Base-by-base conservation (phyloP, 92 coral and sea anemone species). In the Ricordea florida region DNA sequence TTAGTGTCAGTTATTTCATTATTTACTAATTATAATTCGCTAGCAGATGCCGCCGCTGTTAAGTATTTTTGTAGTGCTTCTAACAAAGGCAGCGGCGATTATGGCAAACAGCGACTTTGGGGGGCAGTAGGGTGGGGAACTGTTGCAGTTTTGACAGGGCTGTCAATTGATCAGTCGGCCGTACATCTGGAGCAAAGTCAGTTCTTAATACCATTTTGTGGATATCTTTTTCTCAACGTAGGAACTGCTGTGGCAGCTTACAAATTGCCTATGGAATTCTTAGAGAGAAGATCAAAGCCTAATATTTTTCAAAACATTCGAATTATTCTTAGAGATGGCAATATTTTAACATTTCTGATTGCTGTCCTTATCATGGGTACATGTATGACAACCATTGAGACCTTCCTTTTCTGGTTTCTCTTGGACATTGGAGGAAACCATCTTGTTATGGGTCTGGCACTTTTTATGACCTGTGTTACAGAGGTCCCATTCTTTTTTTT, bases 401-500 rank as follows among this genome's bases (percentile, higher is more conserved):
- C 55, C 5, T 76, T 45, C 26, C 34, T 83, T 23, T 83, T 83
- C 64, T 62, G 80, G 83, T 83, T 74, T 18, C 77, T 83, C 15
- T 30, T 65, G 24, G 88, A 75, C 41, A 29, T 83, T 16, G 79
- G 71, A 16, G 88, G 72, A 6, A 76, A 71, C 25, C 74, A 83
- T 36, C 60, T 83, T 10, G 61, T 83, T 4, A 83, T 83, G 88
- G 83, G 88, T 1, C 70, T 83, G 8, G 17, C 88, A 2, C 72
- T 83, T 9, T 66, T 63, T 66, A 56, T 75, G 66, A 75, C 88
- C 2, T 45, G 71, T 45, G 50, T 78, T 3, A 33, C 88, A 18
- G 88, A 83, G 26, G 72, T 63, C 8, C 88, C 88, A 11, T 37
- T 83, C 42, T 66, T 83, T 83, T 83, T 83, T 59, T 78, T 43